Evolutionary conservation across 2,797 vertebrate species (phyloP).

Genomic region (Anguilla marmorata): DNA sequence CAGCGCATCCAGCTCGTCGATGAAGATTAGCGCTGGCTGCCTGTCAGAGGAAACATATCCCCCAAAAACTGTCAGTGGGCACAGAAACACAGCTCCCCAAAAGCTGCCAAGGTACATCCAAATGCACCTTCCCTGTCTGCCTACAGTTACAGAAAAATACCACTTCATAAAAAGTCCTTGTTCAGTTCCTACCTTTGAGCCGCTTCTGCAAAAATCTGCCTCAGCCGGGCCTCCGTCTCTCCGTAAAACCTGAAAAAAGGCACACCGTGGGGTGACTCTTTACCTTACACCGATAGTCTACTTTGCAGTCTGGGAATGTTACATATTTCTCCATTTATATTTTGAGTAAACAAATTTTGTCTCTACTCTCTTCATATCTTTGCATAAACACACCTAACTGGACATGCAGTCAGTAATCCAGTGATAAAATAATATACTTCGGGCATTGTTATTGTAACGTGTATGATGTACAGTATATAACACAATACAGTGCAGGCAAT

Average conservation of each 20-base stretch:
- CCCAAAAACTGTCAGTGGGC: background rate
- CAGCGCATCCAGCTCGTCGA: conserved; percentile 93
- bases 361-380: too few species aligned
- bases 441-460: too few species aligned
- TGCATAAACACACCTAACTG: too few species aligned
- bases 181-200: conserved; percentile 73
- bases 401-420: too few species aligned
- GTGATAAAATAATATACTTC: too few species aligned
- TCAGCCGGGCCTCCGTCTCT: conserved; percentile 87
- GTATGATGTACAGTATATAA: background rate
- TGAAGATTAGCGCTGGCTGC: conserved; percentile 89
- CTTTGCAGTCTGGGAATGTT: too few species aligned
- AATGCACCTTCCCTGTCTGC: background rate
- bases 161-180: background rate
- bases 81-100: background rate
- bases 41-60: conserved; percentile 61
- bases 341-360: too few species aligned
- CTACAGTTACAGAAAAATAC: background rate
- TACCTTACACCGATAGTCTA: background rate
- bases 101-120: background rate
- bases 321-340: too few species aligned
- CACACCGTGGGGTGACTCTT: background rate
- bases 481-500: background rate
- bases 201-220: conserved; percentile 90
- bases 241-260: conserved; percentile 85